Evolutionary conservation across 2,113 vertebrate genomes (phyloP).

Genomic region (Neolamprologus falcicula): DNA sequence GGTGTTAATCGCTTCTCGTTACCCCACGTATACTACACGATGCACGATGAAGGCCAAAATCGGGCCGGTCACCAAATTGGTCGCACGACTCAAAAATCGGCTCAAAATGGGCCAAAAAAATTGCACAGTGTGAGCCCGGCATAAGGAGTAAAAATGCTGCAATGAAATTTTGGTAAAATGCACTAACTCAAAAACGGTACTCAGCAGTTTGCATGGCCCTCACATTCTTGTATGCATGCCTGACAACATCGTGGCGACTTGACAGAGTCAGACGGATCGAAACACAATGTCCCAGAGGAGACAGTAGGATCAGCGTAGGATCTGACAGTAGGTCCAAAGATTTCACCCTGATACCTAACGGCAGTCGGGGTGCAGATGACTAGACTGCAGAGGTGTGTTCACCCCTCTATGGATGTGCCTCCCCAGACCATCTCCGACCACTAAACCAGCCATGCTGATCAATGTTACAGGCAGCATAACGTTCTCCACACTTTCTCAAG

Average conservation of each 20-base stretch:
- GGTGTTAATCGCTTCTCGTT: too few species aligned
- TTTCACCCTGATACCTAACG: accelerated
- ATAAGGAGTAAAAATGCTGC: not conserved
- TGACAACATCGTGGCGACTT: not conserved
- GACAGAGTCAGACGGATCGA: accelerated
- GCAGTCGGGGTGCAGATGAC: not conserved
- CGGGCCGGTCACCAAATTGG: accelerated
- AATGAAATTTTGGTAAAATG: not conserved
- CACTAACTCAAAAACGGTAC: not conserved
- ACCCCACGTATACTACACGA: too few species aligned
- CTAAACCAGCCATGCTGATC: not conserved
- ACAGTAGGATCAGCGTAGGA: accelerated
- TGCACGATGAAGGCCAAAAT: too few species aligned
- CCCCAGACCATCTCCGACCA: not conserved
- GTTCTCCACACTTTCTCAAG: not conserved
- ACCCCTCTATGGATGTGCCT: not conserved
- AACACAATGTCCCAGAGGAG: not conserved
- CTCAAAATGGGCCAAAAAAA: too few species aligned
- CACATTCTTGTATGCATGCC: not conserved
- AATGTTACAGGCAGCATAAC: not conserved
- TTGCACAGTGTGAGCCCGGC: too few species aligned
- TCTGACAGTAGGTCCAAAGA: not conserved
- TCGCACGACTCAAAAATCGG: too few species aligned
- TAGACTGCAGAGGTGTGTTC: not conserved
- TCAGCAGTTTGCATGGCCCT: not conserved